Conservation (phyloP, 2,888 invertebrate species). For the Leptopterna dolabrata region DNA sequence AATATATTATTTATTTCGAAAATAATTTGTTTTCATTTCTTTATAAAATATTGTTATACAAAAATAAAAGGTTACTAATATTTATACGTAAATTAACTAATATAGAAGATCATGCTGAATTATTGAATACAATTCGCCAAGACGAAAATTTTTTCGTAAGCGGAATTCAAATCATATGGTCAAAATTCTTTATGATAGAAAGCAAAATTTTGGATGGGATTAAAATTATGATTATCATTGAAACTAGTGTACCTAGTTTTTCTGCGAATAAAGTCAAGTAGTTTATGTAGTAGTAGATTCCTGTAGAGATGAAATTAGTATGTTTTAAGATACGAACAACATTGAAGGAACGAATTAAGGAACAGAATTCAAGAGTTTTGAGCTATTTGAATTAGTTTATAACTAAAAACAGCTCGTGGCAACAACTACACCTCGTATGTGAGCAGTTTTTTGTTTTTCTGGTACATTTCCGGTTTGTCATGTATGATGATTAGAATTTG, state of each 20-base stretch:
- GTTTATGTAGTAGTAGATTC: too few relatives aligned
- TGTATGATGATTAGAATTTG: too few relatives aligned
- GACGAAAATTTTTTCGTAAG: too few relatives aligned
- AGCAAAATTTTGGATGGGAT: too few relatives aligned
- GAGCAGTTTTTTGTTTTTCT: too few relatives aligned
- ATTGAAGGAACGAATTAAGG: not conserved
- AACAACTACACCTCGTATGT: too few relatives aligned
- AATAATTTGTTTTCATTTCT: slow-evolving; percentile 4
- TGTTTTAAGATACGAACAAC: not conserved
- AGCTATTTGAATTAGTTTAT: not conserved
- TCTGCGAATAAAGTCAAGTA: too few relatives aligned
- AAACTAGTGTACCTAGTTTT: too few relatives aligned
- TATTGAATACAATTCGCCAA: not conserved
- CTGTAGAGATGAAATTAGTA: too few relatives aligned
- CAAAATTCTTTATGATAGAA: too few relatives aligned
- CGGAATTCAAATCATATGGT: not conserved
- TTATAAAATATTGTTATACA: slow-evolving; percentile 37
- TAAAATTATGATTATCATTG: too few relatives aligned
- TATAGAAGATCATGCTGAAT: not conserved
- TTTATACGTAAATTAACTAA: slow-evolving; percentile 17
- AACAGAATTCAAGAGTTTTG: not conserved
- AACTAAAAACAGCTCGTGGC: not conserved
- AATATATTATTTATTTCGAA: slow-evolving; percentile 36
- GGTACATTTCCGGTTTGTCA: too few relatives aligned
- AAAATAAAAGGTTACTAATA: slow-evolving; percentile 37